These are phyloP conservation scores for Sebastes hubbsi DNA, from an alignment of 2,797 vertebrate species.

Conservation along the genomic window DNA sequence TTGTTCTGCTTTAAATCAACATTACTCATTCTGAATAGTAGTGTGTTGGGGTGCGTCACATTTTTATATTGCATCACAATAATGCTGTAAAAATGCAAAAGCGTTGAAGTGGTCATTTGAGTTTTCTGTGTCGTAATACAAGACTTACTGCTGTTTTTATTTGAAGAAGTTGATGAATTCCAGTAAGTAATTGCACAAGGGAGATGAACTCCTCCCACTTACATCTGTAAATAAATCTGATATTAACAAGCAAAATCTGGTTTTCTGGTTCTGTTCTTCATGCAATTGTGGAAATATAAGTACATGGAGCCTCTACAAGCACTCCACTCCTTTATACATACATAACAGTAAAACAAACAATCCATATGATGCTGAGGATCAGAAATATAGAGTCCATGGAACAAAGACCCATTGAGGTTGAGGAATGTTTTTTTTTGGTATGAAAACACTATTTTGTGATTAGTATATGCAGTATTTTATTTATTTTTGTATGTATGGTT, in stretches of 20 bases:
- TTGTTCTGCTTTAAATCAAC: conserved; percentile 34
- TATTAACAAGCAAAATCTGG: conserved; percentile 1
- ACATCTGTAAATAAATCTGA: conserved; percentile 75
- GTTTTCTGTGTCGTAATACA: conserved; percentile 23
- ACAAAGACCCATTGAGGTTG: no score
- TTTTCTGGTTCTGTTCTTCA: neutral
- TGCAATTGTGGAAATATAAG: neutral
- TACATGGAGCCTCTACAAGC: neutral
- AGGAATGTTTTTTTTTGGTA: no score
- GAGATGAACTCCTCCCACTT: conserved; percentile 57
- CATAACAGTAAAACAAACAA: neutral
- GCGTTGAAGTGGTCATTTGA: conserved; percentile 22
- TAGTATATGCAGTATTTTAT: no score
- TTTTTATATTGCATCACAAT: conserved; percentile 25
- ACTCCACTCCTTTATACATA: no score
- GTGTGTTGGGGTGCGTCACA: conserved; percentile 17
- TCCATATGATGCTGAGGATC: no score
- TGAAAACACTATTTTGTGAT: no score
- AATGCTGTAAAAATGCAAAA: conserved; percentile 29
- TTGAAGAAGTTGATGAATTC: conserved; percentile 48
- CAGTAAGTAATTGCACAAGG: conserved; percentile 71
- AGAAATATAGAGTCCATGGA: no score
- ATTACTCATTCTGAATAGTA: conserved; percentile 26
- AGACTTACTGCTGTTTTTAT: conserved; percentile 35
- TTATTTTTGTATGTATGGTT: neutral